These are phyloP conservation scores for Streblospio benedicti DNA, from an alignment of 1,140 invertebrate genomes.

Conservation along the genomic window DNA sequence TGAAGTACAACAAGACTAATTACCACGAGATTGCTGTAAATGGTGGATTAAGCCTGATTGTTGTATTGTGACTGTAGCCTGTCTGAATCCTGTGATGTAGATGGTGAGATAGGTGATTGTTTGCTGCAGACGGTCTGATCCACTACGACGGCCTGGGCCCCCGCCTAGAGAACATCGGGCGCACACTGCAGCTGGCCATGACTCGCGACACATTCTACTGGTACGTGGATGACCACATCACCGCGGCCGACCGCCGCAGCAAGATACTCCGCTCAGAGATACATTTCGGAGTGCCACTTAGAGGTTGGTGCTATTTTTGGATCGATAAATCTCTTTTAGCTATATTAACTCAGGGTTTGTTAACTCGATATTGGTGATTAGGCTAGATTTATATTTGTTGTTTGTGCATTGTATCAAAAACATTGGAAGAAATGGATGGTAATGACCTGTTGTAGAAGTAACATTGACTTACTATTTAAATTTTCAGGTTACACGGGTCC, in stretches of 20 bases:
- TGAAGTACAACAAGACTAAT: too few relatives aligned
- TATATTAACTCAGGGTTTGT: not conserved
- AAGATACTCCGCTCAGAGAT: conserved; percentile 32
- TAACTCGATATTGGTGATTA: not conserved
- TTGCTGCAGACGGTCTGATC: conserved; percentile 13
- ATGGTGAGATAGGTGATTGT: too few relatives aligned
- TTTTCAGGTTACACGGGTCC: too few relatives aligned
- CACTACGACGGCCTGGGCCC: conserved; percentile 34
- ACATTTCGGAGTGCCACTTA: conserved; percentile 34
- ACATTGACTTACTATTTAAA: too few relatives aligned
- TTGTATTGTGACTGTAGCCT: too few relatives aligned
- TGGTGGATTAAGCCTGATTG: too few relatives aligned
- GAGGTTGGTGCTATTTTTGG: conserved; percentile 24
- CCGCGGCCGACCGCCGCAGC: conserved; percentile 29
- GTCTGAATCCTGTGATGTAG: too few relatives aligned
- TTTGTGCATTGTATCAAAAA: not conserved
- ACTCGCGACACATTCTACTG: conserved; percentile 35
- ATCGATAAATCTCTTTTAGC: not conserved
- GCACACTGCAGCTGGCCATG: conserved; percentile 34
- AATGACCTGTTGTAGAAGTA: not conserved
- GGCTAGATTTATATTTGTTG: not conserved
- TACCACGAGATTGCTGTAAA: too few relatives aligned
- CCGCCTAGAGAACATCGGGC: conserved; percentile 27
- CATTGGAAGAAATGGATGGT: not conserved
- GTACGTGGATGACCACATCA: conserved; percentile 36